Base-by-base conservation (phyloP, 1,140 invertebrate species). In the Megalonaias nervosa region DNA sequence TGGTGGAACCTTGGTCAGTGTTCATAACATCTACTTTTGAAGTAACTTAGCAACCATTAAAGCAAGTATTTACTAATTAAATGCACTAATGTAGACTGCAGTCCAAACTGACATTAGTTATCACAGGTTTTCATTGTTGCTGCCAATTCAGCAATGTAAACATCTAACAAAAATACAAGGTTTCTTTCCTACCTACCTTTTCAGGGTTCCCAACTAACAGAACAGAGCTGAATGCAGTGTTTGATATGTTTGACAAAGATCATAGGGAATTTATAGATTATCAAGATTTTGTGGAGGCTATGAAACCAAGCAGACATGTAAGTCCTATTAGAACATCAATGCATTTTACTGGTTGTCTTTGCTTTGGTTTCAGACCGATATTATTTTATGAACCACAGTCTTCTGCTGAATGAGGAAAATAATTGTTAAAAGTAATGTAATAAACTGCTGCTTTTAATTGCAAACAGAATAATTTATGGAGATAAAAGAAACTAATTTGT, bases 261-360 rank as follows among this genome's bases (percentile, higher is more conserved):
- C 95, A 95, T 75, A 94, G 96, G 89, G 97, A 97, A 66, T 93
- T 97, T 81, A 98, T 99, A 82, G 97, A 99, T 89, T 98, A 98
- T 94, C 97, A 98, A 91, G 97, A 99, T 91, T 99, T 99, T 91
- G 98, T 99, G 77, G 97, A 98, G 23, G 98, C 98, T 1, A 92
- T 99, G 15, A 92, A 97, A 88, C 97, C 97, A 13, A 97, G 84
- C 64, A 83, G 82, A 83, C 84, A 85, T 82, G 85, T 85, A 83
- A 82, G 80, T 83, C 21, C 23, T 71, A 14, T 19, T 48, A 71
- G 48, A 21, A 21, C 13, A 61, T 21, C 17, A 31, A 0, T n/a
- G n/a, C 1, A 26, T 61, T 56, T 23, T 21, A n/a, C 17, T 60
- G 56, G 16, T 26, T 16, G 61, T 17, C 21, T 23, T 48, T 64